A percentile compares a stretch with the other conserved stretches of the same genome.
Conservation (phyloP, 2,797 vertebrate species). For the Sitta carolinensis region DNA sequence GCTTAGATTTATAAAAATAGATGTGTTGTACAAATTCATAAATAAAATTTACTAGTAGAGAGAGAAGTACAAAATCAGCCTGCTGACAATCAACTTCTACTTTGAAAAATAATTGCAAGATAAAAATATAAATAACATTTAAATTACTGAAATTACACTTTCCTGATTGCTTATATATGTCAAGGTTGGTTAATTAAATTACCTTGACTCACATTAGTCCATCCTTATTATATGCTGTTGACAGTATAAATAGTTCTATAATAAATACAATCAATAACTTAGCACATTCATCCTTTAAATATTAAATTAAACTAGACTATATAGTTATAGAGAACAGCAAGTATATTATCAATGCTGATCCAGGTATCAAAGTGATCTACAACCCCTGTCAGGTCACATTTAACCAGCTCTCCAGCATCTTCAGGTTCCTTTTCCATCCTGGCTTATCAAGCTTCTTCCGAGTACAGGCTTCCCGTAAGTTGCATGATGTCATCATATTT, state of each 20-base stretch:
- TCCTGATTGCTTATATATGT: background rate
- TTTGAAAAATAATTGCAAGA: background rate
- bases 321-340: background rate
- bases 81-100: background rate
- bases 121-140: background rate
- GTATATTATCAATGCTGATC: background rate
- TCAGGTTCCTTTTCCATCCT: background rate
- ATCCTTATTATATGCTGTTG: background rate
- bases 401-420: background rate
- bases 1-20: background rate
- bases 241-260: conserved; percentile 21
- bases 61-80: background rate
- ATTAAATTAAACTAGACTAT: background rate
- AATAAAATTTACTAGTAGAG: background rate
- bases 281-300: background rate
- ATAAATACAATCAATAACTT: conserved; percentile 36
- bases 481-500: background rate
- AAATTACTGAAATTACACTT: background rate
- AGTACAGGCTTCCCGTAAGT: fast-evolving
- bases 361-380: background rate
- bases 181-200: background rate
- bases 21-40: background rate
- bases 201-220: fast-evolving
- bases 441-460: fast-evolving
- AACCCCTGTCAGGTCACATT: background rate